Conservation (phyloP, 2,888 invertebrate species). For the Neoascia interrupta region DNA sequence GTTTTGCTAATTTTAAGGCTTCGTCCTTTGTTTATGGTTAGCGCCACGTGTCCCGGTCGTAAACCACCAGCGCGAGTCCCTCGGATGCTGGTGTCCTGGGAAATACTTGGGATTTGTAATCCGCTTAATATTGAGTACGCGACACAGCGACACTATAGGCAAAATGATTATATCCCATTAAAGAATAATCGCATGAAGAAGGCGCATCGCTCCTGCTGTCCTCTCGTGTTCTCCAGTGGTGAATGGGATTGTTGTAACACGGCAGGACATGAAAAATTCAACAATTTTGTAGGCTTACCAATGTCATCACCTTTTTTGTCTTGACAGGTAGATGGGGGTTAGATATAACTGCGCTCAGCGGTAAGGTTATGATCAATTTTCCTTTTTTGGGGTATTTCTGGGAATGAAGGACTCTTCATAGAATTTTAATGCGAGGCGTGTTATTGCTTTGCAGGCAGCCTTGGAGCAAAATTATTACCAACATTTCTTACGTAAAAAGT, state of each 20-base stretch:
- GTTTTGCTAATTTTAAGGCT: slow-evolving; percentile 37
- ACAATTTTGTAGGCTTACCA: slow-evolving; percentile 32
- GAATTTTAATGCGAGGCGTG: slow-evolving; percentile 25
- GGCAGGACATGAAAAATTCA: slow-evolving; percentile 39
- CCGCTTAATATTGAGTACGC: slow-evolving; percentile 52
- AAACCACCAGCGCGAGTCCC: background rate
- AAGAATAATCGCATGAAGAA: slow-evolving; percentile 43
- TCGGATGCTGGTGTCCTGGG: slow-evolving; percentile 17
- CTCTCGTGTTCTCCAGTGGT: background rate
- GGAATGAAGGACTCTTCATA: background rate
- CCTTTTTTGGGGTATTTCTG: background rate
- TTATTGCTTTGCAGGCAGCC: slow-evolving; percentile 7
- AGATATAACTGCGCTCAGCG: background rate
- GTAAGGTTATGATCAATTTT: slow-evolving; percentile 10
- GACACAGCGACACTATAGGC: slow-evolving; percentile 16
- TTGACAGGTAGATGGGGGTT: background rate
- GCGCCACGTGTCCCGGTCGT: slow-evolving; percentile 10
- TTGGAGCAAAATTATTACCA: slow-evolving; percentile 22
- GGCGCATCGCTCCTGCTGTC: background rate
- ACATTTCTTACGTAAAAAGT: slow-evolving; percentile 12
- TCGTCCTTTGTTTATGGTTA: too few relatives aligned
- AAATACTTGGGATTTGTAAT: slow-evolving; percentile 52
- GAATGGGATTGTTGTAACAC: background rate
- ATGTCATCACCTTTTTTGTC: slow-evolving; percentile 20
- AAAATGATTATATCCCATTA: slow-evolving; percentile 30